A percentile compares a stretch with the other conserved stretches of the same genome.
Conservation (phyloP, 1,140 invertebrate genomes). For the Rhynchophorus ferrugineus region DNA sequence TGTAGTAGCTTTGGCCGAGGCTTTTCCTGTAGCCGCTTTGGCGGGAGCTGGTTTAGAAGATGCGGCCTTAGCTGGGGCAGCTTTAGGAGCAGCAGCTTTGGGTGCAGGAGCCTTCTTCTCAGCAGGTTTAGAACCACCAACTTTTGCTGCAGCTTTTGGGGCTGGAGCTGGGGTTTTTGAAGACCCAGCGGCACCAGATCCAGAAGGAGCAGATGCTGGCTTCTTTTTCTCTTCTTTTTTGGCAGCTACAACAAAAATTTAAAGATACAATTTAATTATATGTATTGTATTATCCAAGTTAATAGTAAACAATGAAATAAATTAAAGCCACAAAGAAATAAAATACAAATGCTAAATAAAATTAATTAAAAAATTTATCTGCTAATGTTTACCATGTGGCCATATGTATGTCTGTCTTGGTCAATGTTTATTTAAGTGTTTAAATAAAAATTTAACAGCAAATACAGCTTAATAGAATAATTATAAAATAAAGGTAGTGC, state of each 20-base stretch:
- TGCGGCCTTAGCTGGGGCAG: constrained; percentile 33
- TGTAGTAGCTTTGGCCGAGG: constrained; percentile 24
- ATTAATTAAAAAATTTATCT: not conserved
- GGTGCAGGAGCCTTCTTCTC: constrained; percentile 25
- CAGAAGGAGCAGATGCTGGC: constrained; percentile 42
- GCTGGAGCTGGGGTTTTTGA: constrained; percentile 31
- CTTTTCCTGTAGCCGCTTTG: constrained; percentile 29
- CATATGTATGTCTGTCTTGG: constrained; percentile 24
- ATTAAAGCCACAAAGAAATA: no score
- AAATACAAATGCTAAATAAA: no score
- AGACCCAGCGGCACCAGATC: constrained; percentile 39
- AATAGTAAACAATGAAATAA: constrained; percentile 24
- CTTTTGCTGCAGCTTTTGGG: constrained; percentile 44
- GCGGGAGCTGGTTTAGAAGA: constrained; percentile 37
- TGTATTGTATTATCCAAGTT: constrained; percentile 32
- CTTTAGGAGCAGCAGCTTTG: constrained; percentile 40
- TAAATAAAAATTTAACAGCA: not conserved
- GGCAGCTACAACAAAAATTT: constrained; percentile 35
- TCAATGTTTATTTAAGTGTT: constrained; percentile 15
- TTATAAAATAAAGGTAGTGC: no score
- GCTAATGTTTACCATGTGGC: constrained; percentile 17
- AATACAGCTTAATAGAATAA: no score
- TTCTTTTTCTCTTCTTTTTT: constrained; percentile 58
- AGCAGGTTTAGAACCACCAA: constrained; percentile 44
- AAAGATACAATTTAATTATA: constrained; percentile 17